phyloP scores from a whole-genome alignment of 2,888 invertebrate genomes.

The Hedychridium roseum region DNA sequence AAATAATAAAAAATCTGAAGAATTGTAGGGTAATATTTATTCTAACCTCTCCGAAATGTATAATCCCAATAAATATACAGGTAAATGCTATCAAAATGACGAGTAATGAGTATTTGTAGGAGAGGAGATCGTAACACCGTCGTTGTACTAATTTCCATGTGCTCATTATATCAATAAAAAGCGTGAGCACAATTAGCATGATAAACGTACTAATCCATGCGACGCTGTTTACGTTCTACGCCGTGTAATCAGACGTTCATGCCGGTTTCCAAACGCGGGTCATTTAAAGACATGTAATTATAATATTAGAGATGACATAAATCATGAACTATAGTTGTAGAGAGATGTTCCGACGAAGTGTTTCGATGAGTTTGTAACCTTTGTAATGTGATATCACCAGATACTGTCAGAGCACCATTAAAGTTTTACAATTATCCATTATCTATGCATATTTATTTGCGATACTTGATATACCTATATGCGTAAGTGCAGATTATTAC shows the following conservation, averaged over 20 bases:
- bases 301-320: slow-evolving; percentile 2
- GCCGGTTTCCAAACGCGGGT: neutral
- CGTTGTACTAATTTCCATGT: slow-evolving; percentile 64
- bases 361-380: neutral
- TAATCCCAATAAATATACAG: slow-evolving; percentile 59
- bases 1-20: too few relatives aligned
- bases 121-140: slow-evolving; percentile 63
- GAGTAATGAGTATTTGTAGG: slow-evolving; percentile 62
- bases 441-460: too few relatives aligned
- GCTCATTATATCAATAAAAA: slow-evolving; percentile 58
- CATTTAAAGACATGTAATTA: neutral
- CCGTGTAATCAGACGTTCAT: too few relatives aligned
- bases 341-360: neutral
- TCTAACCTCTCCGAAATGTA: slow-evolving; percentile 65
- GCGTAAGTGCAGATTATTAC: too few relatives aligned
- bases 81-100: slow-evolving; percentile 60
- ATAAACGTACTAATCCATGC: slow-evolving; percentile 14
- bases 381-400: neutral
- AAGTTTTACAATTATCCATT: too few relatives aligned
- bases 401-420: neutral
- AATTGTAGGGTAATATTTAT: neutral
- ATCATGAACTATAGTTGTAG: too few relatives aligned
- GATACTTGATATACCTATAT: too few relatives aligned
- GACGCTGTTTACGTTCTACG: slow-evolving; percentile 14
- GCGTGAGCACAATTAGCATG: slow-evolving; percentile 46